Conservation (phyloP, 2,797 vertebrate species). For the Fratercula arctica region DNA sequence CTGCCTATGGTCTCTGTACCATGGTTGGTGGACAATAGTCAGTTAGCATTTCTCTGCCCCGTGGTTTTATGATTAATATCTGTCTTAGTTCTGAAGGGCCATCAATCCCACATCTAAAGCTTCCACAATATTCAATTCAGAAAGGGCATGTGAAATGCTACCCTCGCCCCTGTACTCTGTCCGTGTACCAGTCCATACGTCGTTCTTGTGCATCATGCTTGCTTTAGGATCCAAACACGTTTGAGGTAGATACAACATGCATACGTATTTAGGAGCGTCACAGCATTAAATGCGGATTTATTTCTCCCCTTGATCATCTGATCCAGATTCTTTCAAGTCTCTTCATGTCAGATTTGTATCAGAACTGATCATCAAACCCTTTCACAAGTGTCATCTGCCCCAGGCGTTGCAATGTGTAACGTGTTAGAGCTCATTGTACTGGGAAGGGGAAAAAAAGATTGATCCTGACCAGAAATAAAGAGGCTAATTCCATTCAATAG, state of each 20-base stretch:
- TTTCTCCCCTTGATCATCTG: constrained; percentile 32
- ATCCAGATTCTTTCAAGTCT: constrained; percentile 49
- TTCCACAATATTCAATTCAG: neutral
- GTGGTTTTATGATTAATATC: neutral
- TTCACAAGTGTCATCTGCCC: constrained; percentile 71
- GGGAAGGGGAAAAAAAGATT: constrained; percentile 1
- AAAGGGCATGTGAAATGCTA: neutral
- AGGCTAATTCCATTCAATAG: constrained; percentile 68
- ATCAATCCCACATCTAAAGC: neutral
- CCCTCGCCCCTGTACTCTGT: neutral
- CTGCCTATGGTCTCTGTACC: neutral
- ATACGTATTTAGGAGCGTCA: neutral
- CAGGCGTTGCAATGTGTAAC: constrained; percentile 41
- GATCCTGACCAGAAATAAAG: constrained; percentile 50
- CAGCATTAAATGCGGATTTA: constrained; percentile 10
- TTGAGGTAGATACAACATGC: neutral
- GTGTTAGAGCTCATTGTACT: constrained; percentile 50
- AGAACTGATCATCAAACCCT: constrained; percentile 68
- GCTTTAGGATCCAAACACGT: neutral
- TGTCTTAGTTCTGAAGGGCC: neutral
- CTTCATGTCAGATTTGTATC: constrained; percentile 68
- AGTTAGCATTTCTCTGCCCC: neutral
- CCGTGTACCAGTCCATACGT: accelerated
- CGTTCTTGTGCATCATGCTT: neutral
- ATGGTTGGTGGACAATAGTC: neutral